phyloP scores from a whole-genome alignment of 2,797 vertebrate genomes.

The Delichon dasypus region DNA sequence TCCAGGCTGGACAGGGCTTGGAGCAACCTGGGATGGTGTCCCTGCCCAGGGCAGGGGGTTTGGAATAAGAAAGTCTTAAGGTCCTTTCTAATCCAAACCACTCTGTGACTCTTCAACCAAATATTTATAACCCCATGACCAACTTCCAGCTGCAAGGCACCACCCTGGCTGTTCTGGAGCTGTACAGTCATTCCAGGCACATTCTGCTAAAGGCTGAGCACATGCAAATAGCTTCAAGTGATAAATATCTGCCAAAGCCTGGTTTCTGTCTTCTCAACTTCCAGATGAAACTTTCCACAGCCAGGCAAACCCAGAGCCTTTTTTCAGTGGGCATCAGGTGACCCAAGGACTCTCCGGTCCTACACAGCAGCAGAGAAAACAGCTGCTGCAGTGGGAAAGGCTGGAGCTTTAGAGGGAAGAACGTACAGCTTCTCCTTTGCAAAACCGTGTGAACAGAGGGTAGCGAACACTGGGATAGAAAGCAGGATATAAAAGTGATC shows the following conservation, averaged over 20 bases:
- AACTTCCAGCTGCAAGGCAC: neutral
- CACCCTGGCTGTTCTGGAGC: neutral
- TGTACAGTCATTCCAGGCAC: neutral
- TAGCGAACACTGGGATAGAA: fast-evolving
- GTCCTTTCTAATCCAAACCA: neutral
- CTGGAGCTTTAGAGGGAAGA: neutral
- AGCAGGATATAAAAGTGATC: fast-evolving
- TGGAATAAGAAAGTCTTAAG: neutral
- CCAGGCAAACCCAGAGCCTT: neutral
- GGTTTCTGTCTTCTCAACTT: neutral
- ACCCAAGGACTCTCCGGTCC: neutral
- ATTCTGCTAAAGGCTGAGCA: neutral
- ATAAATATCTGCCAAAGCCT: neutral
- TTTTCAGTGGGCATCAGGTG: neutral
- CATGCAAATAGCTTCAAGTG: neutral
- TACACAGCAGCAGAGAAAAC: neutral
- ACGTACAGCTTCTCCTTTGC: fast-evolving
- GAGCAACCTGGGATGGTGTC: neutral
- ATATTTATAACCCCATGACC: fast-evolving
- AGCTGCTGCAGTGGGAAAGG: neutral
- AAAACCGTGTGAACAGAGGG: fast-evolving
- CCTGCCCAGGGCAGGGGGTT: neutral
- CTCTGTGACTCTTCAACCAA: neutral
- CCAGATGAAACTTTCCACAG: neutral
- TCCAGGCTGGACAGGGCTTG: neutral